Conservation (phyloP, 2,797 vertebrate species). For the Adrianichthys oophorus region DNA sequence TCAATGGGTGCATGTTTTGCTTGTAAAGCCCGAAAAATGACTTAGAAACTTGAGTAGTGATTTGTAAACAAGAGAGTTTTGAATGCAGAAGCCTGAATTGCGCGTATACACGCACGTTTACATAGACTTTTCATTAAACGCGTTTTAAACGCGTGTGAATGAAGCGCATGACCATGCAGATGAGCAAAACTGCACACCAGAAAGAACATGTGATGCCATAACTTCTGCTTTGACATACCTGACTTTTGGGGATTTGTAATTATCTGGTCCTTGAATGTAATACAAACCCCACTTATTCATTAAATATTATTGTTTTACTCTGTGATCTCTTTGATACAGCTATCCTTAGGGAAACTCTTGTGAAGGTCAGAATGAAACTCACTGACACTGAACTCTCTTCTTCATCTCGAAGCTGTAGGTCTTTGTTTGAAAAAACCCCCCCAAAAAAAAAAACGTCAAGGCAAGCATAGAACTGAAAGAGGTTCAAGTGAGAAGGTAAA, state of each 20-base stretch:
- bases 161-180: not conserved
- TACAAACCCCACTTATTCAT: not conserved
- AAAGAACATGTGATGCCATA: not conserved
- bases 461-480: slow-evolving; percentile 44
- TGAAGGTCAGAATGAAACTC: slow-evolving; percentile 12
- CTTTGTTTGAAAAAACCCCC: slow-evolving; percentile 19
- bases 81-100: too few relatives aligned
- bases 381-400: slow-evolving; percentile 7
- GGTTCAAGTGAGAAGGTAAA: slow-evolving; percentile 43
- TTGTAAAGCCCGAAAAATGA: too few relatives aligned
- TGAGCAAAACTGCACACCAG: not conserved
- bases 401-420: slow-evolving; percentile 8
- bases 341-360: slow-evolving; percentile 8
- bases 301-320: not conserved
- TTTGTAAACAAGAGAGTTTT: too few relatives aligned
- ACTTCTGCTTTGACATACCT: not conserved
- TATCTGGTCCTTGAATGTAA: slow-evolving; percentile 4
- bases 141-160: too few relatives aligned
- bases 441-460: slow-evolving; percentile 16
- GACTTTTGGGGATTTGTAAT: not conserved
- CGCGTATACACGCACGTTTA: too few relatives aligned
- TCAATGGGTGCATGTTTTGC: too few relatives aligned
- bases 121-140: too few relatives aligned
- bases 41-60: too few relatives aligned
- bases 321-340: not conserved